phyloP scores from a whole-genome alignment of 2,888 invertebrate species.

The Leptinotarsa juncta region DNA sequence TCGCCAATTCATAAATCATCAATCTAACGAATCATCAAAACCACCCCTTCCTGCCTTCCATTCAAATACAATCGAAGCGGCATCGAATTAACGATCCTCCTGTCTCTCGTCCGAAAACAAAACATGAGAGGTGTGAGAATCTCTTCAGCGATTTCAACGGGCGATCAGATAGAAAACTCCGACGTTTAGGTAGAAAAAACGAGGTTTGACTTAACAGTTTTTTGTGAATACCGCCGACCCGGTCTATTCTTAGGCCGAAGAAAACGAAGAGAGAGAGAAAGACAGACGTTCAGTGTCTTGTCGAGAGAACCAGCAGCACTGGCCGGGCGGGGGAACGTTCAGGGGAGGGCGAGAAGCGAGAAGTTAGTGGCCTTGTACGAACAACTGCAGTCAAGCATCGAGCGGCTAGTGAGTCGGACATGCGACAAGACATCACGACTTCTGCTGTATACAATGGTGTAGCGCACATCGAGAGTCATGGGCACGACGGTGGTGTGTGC shows the following conservation, averaged over 20 bases:
- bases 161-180: slow-evolving; percentile 62
- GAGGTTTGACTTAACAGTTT: slow-evolving; percentile 60
- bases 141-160: slow-evolving; percentile 58
- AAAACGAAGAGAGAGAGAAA: slow-evolving; percentile 23
- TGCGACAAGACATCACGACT: slow-evolving; percentile 56
- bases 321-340: slow-evolving; percentile 44
- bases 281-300: slow-evolving; percentile 25
- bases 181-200: slow-evolving; percentile 59
- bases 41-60: neutral
- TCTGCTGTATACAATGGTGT: slow-evolving; percentile 58
- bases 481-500: slow-evolving; percentile 71
- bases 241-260: slow-evolving; percentile 57
- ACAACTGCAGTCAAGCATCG: slow-evolving; percentile 68
- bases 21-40: neutral
- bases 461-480: slow-evolving; percentile 54
- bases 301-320: slow-evolving; percentile 44
- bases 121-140: slow-evolving; percentile 47
- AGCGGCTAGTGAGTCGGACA: slow-evolving; percentile 70
- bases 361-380: slow-evolving; percentile 66
- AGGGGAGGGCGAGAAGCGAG: slow-evolving; percentile 62
- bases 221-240: slow-evolving; percentile 66
- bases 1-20: neutral
- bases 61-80: slow-evolving; percentile 2
- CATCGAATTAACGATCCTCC: slow-evolving; percentile 19
- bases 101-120: slow-evolving; percentile 13